phyloP scores from a whole-genome alignment of 2,888 invertebrate species.

The Hirudinaria manillensis region DNA sequence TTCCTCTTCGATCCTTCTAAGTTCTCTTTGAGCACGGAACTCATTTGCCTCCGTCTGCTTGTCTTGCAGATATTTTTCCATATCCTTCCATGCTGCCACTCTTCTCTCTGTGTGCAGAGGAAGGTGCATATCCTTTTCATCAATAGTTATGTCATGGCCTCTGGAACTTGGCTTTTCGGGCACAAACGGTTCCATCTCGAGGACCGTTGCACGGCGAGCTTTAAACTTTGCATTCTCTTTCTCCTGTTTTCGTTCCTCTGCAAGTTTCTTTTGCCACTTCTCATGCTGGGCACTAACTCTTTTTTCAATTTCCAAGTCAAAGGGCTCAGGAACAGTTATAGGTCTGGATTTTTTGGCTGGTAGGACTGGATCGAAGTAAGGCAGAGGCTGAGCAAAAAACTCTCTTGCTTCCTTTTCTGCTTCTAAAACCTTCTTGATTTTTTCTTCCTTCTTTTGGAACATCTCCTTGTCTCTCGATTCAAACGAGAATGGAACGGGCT shows the following conservation, averaged over 20 bases:
- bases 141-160: background rate
- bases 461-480: conserved; percentile 17
- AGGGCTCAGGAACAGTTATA: conserved; percentile 16
- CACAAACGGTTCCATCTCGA: conserved; percentile 14
- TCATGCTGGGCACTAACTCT: conserved; percentile 16
- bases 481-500: conserved; percentile 23
- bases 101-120: conserved; percentile 16
- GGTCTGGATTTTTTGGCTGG: conserved; percentile 15
- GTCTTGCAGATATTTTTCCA: background rate
- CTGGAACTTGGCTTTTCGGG: conserved; percentile 15
- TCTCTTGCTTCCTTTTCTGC: conserved; percentile 22
- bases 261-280: conserved; percentile 23
- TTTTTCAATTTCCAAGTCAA: conserved; percentile 14
- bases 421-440: background rate
- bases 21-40: background rate
- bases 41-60: conserved; percentile 5
- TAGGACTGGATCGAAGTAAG: conserved; percentile 6
- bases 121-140: background rate
- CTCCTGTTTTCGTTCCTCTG: background rate
- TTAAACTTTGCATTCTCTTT: background rate
- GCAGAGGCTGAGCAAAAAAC: conserved; percentile 25
- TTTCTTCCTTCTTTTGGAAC: conserved; percentile 12
- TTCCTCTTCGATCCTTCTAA: background rate
- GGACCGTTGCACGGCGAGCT: conserved; percentile 8
- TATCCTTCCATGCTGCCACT: background rate